These are phyloP conservation scores for Tipula confusa DNA, from an alignment of 2,888 invertebrate genomes.

Conservation along the genomic window DNA sequence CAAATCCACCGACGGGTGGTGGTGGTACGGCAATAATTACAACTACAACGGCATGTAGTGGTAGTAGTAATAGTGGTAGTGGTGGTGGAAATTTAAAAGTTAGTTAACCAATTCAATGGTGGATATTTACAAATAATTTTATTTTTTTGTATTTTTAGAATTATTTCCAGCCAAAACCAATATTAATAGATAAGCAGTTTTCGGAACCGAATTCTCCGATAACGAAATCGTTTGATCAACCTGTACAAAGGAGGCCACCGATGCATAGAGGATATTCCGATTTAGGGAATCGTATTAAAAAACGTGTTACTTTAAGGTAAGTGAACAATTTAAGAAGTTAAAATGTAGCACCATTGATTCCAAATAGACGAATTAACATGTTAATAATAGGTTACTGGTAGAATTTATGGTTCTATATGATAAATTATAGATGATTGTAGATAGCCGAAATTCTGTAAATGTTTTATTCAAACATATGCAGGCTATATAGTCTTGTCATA, in stretches of 20 bases:
- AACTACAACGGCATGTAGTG: conserved; percentile 13
- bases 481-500: no score
- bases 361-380: no score
- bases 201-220: conserved; percentile 76
- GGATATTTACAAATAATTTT: no score
- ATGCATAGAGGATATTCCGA: conserved; percentile 71
- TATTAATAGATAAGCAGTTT: conserved; percentile 69
- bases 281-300: conserved; percentile 73
- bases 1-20: conserved; percentile 42
- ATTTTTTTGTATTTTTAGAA: not conserved
- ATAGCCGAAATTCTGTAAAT: no score
- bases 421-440: no score
- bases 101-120: no score
- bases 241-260: conserved; percentile 47
- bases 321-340: conserved; percentile 37
- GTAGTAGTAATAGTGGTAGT: conserved; percentile 30
- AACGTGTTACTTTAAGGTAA: conserved; percentile 79
- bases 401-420: no score
- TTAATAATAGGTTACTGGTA: no score
- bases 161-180: conserved; percentile 56
- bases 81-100: conserved; percentile 31
- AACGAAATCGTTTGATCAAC: conserved; percentile 53
- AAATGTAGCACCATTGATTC: no score
- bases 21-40: conserved; percentile 35
- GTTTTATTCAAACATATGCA: no score